Base-by-base conservation (phyloP, 2,888 invertebrate species). In the Drosophila algonquin region DNA sequence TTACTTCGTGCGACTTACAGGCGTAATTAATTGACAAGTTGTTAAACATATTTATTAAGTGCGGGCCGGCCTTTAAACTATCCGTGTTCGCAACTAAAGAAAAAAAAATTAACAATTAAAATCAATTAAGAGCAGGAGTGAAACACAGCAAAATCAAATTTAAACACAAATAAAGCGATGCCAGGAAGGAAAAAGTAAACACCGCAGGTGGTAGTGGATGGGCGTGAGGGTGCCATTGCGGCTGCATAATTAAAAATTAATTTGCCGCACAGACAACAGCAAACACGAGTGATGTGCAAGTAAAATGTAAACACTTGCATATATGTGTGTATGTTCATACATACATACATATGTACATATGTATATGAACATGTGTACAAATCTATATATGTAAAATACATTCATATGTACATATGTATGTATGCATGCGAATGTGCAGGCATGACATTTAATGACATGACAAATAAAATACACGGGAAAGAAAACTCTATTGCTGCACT, bases 131-230 rank as follows among this genome's bases (percentile, higher is more conserved):
- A 52, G 61, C 52, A 12, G 47, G 40, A 54, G 53, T 51, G 47
- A 21, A 50, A 45, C 67, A 63, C 59, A 62, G 57, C 56, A 48
- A 62, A 55, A 53, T 53, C 30, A 58, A 62, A 71, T 51, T 53
- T 44, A 63, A 18, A 21, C 10, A 46, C n/a, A 53, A 21, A 56
- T 32, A 57, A 73, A 65, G 65, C 27, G 62, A 84, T 84, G 83
- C 83, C 83, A 24, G 77, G 80, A 61, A 85, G 64, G 61, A 84
- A 84, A 85, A 84, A 79, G 83, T 84, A 84, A 84, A 84, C 76
- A 87, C 58, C 74, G 44, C 69, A 74, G 62, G 74, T 72, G 63
- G 72, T 51, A 27, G 27, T 50, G 30, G 16, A 35, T 12, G 51
- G 6, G 10, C 3, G 16, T 16, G 12, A 6, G 14, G 47, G 10